phyloP scores from a whole-genome alignment of 2,888 invertebrate genomes.

The Maniola hyperantus region DNA sequence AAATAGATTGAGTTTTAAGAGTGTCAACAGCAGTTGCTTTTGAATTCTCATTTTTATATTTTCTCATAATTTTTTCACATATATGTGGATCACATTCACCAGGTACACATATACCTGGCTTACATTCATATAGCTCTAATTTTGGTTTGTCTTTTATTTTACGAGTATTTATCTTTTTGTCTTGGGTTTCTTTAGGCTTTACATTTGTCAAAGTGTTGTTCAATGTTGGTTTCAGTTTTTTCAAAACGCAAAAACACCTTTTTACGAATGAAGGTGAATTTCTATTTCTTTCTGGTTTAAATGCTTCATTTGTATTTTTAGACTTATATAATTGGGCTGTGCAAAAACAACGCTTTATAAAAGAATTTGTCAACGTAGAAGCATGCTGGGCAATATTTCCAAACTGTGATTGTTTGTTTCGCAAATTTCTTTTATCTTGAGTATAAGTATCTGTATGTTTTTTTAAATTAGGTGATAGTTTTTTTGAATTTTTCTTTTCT shows the following conservation, averaged over 20 bases:
- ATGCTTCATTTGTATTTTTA: constrained; percentile 14
- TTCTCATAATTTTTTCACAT: constrained; percentile 31
- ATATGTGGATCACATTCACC: constrained; percentile 49
- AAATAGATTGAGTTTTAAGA: constrained; percentile 9
- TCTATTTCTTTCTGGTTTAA: constrained; percentile 24
- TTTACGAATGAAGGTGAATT: constrained; percentile 22
- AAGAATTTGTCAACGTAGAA: constrained; percentile 32
- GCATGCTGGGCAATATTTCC: constrained; percentile 17
- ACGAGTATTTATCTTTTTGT: constrained; percentile 39
- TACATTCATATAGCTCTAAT: constrained; percentile 50
- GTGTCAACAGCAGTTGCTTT: constrained; percentile 2
- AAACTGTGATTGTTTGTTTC: constrained; percentile 24
- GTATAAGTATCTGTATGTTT: constrained; percentile 7
- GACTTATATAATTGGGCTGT: constrained; percentile 21
- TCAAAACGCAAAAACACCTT: constrained; percentile 28
- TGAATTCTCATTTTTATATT: constrained; percentile 8
- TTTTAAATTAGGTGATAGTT: neutral
- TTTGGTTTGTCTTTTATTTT: constrained; percentile 26
- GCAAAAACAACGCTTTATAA: constrained; percentile 38
- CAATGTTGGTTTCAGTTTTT: constrained; percentile 6
- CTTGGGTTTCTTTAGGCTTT: constrained; percentile 17
- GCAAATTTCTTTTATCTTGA: neutral
- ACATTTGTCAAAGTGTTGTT: neutral
- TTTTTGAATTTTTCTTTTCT: constrained; percentile 1
- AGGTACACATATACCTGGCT: constrained; percentile 49